A percentile compares a stretch with the other conserved stretches of the same genome.
phyloP scores from a whole-genome alignment of 2,797 vertebrate genomes.

The Menidia menidia region DNA sequence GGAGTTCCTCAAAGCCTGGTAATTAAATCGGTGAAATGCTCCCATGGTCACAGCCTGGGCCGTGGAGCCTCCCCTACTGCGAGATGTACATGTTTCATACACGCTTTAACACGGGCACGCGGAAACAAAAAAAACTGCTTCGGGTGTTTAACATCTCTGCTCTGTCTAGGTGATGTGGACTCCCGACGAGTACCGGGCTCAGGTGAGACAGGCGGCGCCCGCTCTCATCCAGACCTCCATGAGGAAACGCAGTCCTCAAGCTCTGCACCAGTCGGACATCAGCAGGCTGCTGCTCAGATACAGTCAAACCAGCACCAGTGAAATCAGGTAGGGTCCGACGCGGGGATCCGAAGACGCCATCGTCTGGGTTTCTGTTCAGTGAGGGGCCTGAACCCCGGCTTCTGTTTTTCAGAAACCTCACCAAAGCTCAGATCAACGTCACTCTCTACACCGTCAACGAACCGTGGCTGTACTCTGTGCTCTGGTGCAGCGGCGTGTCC shows the following conservation, averaged over 20 bases:
- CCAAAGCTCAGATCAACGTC: slow-evolving; percentile 86
- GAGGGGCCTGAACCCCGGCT: slow-evolving; percentile 3
- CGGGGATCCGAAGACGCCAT: not conserved
- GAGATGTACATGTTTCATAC: not conserved
- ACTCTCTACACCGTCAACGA: slow-evolving; percentile 92
- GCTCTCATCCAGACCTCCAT: slow-evolving; percentile 90
- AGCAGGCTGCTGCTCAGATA: slow-evolving; percentile 90
- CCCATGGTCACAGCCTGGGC: not conserved
- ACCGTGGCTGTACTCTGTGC: slow-evolving; percentile 94
- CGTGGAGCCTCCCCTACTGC: not conserved
- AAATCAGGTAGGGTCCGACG: slow-evolving; percentile 84
- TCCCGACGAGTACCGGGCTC: slow-evolving; percentile 79
- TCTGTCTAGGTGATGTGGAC: slow-evolving; percentile 91
- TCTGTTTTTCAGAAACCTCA: slow-evolving; percentile 83
- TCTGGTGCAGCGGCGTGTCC: slow-evolving; percentile 92
- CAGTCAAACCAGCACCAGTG: slow-evolving; percentile 85
- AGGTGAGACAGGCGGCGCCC: slow-evolving; percentile 85
- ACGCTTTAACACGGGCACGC: not conserved
- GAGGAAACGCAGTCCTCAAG: slow-evolving; percentile 78
- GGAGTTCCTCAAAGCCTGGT: slow-evolving; percentile 89
- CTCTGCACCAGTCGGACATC: slow-evolving; percentile 83
- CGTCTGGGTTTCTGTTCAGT: not conserved
- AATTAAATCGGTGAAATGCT: slow-evolving; percentile 45
- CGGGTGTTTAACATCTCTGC: not conserved
- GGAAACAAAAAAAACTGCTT: not conserved